Conservation (phyloP, 2,113 vertebrate genomes). For the Oreochromis spilurus region DNA sequence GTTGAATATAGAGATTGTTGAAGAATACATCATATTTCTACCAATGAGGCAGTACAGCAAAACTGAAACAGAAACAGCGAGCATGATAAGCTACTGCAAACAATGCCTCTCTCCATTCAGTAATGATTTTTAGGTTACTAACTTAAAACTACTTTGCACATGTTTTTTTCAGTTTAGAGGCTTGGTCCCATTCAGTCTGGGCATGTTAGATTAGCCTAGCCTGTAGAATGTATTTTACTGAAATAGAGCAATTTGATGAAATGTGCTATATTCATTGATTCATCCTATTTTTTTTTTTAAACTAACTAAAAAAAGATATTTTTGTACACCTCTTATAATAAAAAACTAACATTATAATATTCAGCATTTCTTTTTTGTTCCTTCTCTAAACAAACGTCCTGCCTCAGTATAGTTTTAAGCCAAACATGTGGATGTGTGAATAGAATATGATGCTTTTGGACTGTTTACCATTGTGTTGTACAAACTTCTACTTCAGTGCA, state of each 20-base stretch:
- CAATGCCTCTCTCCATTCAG: neutral
- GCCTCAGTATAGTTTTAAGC: neutral
- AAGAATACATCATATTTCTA: slow-evolving; percentile 38
- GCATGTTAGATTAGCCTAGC: neutral
- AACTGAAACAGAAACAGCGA: neutral
- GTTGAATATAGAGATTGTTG: slow-evolving; percentile 29
- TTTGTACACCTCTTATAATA: neutral
- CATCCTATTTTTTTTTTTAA: no score
- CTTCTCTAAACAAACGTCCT: neutral
- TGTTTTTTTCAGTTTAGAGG: neutral
- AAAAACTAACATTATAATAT: neutral
- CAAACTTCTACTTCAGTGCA: neutral
- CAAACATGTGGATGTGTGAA: neutral
- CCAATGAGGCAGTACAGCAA: neutral
- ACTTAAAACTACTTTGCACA: neutral
- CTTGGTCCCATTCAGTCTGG: neutral
- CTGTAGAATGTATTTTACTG: neutral
- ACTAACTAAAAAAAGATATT: neutral
- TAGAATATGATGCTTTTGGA: neutral
- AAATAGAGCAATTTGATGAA: neutral
- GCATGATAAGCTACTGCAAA: neutral
- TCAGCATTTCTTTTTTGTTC: neutral
- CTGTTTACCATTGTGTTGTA: neutral
- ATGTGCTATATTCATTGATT: neutral
- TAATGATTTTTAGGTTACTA: neutral